Conservation (phyloP, 2,797 vertebrate species). For the Benthosema pterotum region DNA sequence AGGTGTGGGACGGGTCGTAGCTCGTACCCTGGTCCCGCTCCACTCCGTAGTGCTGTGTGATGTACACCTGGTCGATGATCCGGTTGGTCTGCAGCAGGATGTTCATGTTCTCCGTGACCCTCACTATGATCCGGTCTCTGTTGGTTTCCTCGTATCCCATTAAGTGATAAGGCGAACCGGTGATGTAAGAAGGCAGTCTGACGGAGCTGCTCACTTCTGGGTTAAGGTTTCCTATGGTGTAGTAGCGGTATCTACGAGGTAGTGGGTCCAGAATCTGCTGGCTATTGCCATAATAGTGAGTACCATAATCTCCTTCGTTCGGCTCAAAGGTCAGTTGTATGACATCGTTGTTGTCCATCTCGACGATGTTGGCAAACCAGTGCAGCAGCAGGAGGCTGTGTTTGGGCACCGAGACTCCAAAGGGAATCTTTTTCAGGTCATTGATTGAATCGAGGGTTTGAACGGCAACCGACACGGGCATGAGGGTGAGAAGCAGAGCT, state of each 20-base stretch:
- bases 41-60: conserved; percentile 2
- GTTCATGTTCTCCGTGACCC: not conserved
- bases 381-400: conserved; percentile 65
- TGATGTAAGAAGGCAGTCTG: conserved; percentile 3
- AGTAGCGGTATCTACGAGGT: conserved; percentile 48
- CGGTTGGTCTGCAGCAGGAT: too few relatives aligned
- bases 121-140: conserved; percentile 14
- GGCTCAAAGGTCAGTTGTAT: conserved; percentile 59
- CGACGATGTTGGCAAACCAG: conserved; percentile 63
- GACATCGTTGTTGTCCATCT: conserved; percentile 34
- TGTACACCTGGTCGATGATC: conserved; percentile 10
- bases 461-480: conserved; percentile 45
- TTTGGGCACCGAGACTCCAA: conserved; percentile 43
- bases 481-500: conserved; percentile 33
- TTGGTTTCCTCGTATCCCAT: not conserved
- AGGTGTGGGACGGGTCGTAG: conserved; percentile 62
- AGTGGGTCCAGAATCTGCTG: conserved; percentile 45
- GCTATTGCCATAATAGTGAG: conserved; percentile 67
- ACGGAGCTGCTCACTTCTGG: not conserved
- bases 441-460: conserved; percentile 40
- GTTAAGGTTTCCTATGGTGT: conserved; percentile 63
- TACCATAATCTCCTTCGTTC: conserved; percentile 42
- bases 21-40: conserved; percentile 17
- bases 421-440: conserved; percentile 51
- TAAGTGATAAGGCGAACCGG: not conserved